Evolutionary conservation across 2,113 vertebrate species (phyloP).

Genomic region (Xenus cinereus): DNA sequence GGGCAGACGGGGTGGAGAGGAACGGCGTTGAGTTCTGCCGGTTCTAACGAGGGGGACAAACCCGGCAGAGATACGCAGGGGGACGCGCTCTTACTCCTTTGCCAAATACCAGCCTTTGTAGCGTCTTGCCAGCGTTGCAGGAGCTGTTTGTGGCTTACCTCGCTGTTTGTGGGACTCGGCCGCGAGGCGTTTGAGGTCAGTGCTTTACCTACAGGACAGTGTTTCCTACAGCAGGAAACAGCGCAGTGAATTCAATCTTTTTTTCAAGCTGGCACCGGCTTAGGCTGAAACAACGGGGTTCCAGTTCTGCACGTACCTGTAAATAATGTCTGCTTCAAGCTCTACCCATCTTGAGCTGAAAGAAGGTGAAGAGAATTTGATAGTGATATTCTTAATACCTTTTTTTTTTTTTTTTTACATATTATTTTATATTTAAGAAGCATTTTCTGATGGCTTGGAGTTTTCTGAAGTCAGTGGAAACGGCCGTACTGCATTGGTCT

Average conservation of each 20-base stretch:
- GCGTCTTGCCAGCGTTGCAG: neutral
- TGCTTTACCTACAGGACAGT: neutral
- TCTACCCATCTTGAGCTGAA: neutral
- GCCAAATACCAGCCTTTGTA: neutral
- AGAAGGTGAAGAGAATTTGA: neutral
- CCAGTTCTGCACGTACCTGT: neutral
- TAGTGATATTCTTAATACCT: neutral
- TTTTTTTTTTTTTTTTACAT: neutral
- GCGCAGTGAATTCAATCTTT: neutral
- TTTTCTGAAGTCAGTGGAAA: neutral
- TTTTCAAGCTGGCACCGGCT: neutral
- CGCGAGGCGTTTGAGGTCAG: neutral
- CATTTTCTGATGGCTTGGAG: neutral
- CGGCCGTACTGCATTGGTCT: neutral
- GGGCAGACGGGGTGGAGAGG: rapidly evolving
- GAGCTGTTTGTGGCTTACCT: neutral
- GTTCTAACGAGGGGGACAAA: neutral
- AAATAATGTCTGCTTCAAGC: neutral
- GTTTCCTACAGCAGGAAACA: neutral
- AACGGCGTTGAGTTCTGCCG: rapidly evolving
- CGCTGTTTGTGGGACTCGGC: neutral
- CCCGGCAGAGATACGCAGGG: rapidly evolving
- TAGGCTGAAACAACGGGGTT: neutral
- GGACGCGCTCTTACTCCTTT: neutral
- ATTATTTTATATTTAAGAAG: neutral